A percentile compares a stretch with the other conserved stretches of the same genome.
These are phyloP conservation scores for Alauda arvensis DNA, from an alignment of 2,797 vertebrate genomes.

Conservation along the genomic window DNA sequence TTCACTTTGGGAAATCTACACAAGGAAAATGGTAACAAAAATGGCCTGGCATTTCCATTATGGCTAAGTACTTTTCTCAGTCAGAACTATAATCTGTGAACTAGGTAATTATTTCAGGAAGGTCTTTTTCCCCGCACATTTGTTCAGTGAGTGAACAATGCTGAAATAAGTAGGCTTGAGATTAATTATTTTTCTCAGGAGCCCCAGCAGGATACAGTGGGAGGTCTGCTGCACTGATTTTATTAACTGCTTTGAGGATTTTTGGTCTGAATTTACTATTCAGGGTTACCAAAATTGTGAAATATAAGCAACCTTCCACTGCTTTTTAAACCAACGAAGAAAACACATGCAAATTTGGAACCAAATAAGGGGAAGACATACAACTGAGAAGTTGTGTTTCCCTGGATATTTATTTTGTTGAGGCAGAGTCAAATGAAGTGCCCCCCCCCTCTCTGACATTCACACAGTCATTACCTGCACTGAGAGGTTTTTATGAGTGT, in stretches of 20 bases:
- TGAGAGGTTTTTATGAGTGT: not conserved
- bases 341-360: not conserved
- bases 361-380: not conserved
- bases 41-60: not conserved
- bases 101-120: slow-evolving; percentile 29
- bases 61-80: not conserved
- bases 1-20: not conserved
- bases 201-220: slow-evolving; percentile 24
- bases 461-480: not conserved
- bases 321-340: not conserved
- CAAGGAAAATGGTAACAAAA: not conserved
- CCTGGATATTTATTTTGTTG: not conserved
- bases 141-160: slow-evolving; percentile 15
- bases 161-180: slow-evolving; percentile 31
- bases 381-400: not conserved
- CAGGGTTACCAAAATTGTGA: not conserved
- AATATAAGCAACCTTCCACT: not conserved
- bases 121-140: not conserved
- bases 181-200: slow-evolving; percentile 49
- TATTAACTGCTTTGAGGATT: slow-evolving; percentile 12
- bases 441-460: not conserved
- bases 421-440: not conserved
- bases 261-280: not conserved
- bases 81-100: not conserved
- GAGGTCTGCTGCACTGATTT: slow-evolving; percentile 18